These are phyloP conservation scores for Dermolepida albohirtum DNA, from an alignment of 2,888 invertebrate species.

Conservation along the genomic window DNA sequence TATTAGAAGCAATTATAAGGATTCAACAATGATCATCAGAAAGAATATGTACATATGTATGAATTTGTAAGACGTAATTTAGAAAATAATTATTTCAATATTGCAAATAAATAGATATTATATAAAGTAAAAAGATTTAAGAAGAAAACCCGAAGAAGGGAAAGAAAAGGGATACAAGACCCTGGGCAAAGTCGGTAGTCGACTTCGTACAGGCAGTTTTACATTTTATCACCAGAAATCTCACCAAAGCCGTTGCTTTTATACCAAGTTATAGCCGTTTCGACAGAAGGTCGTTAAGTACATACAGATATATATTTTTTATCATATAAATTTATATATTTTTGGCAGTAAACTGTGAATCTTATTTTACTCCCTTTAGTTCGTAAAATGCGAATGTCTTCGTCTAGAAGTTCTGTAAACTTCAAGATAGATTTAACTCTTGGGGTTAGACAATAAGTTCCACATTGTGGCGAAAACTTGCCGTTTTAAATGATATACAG, in stretches of 20 bases:
- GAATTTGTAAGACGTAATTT: too few relatives aligned
- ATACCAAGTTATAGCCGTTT: constrained; percentile 30
- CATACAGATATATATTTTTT: constrained; percentile 30
- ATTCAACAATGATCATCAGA: too few relatives aligned
- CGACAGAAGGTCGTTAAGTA: constrained; percentile 23
- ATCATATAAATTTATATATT: constrained; percentile 37
- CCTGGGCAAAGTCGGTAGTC: not conserved
- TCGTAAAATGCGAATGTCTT: constrained; percentile 37
- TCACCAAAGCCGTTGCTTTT: constrained; percentile 13
- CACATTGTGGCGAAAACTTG: not conserved
- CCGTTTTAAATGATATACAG: too few relatives aligned
- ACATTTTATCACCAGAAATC: constrained; percentile 22
- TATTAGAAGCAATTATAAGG: too few relatives aligned
- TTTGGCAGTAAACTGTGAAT: constrained; percentile 34
- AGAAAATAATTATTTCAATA: too few relatives aligned
- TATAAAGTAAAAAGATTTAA: not conserved
- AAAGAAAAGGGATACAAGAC: not conserved
- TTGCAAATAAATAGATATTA: not conserved
- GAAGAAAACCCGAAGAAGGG: not conserved
- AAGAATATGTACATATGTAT: too few relatives aligned
- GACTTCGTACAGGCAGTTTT: constrained; percentile 17
- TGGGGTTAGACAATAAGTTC: constrained; percentile 16
- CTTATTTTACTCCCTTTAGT: constrained; percentile 32
- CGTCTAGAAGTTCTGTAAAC: constrained; percentile 31
- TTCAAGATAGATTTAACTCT: constrained; percentile 27